phyloP scores from a whole-genome alignment of 2,113 vertebrate genomes.

The Nyctibius bracteatus region DNA sequence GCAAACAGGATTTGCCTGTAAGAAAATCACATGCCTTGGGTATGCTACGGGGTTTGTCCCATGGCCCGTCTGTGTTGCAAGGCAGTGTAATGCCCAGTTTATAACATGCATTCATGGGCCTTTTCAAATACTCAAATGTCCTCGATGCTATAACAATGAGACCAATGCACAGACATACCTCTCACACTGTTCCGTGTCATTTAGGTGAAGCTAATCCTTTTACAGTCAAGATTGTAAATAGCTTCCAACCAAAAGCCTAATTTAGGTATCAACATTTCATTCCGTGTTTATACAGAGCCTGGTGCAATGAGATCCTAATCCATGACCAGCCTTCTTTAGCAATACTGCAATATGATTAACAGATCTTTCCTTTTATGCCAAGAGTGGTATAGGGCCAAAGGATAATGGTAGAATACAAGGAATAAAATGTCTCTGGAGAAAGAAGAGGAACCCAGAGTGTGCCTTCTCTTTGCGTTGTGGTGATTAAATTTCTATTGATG shows the following conservation, averaged over 20 bases:
- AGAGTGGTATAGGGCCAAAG: not conserved
- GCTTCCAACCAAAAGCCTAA: conserved; percentile 6
- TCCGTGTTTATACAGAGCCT: not conserved
- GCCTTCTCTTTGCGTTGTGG: not conserved
- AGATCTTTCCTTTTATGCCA: not conserved
- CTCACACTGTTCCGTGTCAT: not conserved
- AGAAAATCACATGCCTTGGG: not conserved
- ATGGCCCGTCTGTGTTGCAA: not conserved
- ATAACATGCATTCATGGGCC: not conserved
- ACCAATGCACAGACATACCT: not conserved
- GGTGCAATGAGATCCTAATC: not conserved
- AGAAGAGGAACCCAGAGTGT: not conserved
- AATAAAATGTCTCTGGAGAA: not conserved
- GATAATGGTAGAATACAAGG: not conserved
- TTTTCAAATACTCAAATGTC: not conserved
- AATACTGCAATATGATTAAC: not conserved
- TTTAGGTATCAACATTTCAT: conserved; percentile 13
- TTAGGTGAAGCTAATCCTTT: conserved; percentile 48
- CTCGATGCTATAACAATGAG: not conserved
- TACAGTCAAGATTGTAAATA: conserved; percentile 4
- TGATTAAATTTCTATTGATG: not conserved
- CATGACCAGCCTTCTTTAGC: not conserved
- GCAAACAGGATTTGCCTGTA: conserved; percentile 30
- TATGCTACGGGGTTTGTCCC: not conserved
- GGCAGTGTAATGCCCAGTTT: not conserved